phyloP scores from a whole-genome alignment of 2,888 invertebrate genomes.

The Thera britannica region DNA sequence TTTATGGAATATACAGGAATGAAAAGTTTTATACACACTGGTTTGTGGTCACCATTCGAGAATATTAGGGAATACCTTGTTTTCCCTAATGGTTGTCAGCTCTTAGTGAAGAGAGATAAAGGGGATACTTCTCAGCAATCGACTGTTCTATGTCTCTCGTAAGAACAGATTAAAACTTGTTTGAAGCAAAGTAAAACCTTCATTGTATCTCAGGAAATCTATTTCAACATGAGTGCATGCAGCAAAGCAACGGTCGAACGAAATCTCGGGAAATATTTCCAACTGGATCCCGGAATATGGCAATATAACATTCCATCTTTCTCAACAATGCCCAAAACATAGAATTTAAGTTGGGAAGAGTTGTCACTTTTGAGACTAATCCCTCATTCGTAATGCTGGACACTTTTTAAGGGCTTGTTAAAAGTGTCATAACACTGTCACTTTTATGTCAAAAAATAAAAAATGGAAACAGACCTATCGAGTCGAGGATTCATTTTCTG shows the following conservation, averaged over 20 bases:
- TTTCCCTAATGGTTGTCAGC: too few species aligned
- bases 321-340: constrained; percentile 36
- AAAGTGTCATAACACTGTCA: too few species aligned
- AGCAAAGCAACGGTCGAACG: constrained; percentile 31
- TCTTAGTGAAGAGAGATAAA: too few species aligned
- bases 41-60: too few species aligned
- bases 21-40: too few species aligned
- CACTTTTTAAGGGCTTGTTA: too few species aligned
- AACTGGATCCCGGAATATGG: constrained; percentile 29
- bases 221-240: constrained; percentile 20
- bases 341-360: neutral
- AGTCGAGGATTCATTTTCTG: too few species aligned
- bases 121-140: too few species aligned
- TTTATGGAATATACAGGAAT: neutral
- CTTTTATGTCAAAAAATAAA: too few species aligned
- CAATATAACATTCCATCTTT: constrained; percentile 44
- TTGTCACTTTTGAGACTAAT: neutral
- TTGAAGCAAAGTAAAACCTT: neutral
- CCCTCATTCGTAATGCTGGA: too few species aligned
- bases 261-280: constrained; percentile 39
- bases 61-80: too few species aligned
- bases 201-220: constrained; percentile 8
- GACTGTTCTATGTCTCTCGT: neutral
- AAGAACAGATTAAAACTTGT: neutral
- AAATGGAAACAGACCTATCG: too few species aligned